Base-by-base conservation (phyloP, 2,888 invertebrate genomes). In the Boloria selene region DNA sequence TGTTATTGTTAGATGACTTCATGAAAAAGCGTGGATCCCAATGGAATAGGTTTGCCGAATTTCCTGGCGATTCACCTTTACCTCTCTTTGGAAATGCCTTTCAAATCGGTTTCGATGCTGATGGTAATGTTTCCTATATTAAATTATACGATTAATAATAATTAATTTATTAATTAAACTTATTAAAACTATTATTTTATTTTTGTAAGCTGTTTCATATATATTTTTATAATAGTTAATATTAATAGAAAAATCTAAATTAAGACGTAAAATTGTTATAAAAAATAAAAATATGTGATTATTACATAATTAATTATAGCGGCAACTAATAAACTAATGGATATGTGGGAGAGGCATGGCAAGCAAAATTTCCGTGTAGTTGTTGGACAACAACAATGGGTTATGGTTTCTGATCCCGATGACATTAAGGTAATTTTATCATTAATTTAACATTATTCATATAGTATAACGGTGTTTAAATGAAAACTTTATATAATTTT, bases 61-160 rank as follows among this genome's bases (percentile, higher is more conserved):
- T 80, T 77, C 80, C 81, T 13, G 78, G 79, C 69, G 81, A 79
- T 69, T 67, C 71, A 47, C 77, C 82, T 63, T 74, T 83, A 38
- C 80, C 80, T 0, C 50, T 87, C 68, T 78, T 87, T 70, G 87
- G 85, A 54, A 84, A 80, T 75, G 81, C 80, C 74, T 77, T 85
- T 67, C 81, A 82, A 76, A 77, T 82, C 65, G 79, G 80, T 74
- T 80, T 79, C 73, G 76, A 80, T 73, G 75, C 79, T 64, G 80
- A 81, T 65, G 80, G 83, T 84, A 76, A 75, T 77, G 10, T 4
- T n/a, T 44, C 44, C 75, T 55, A 50, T 31, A 6, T 49, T 17
- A 26, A 22, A 26, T 45, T 50, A 2, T 55, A 1, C 50, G 13
- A 45, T 49, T 49, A 61, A 16, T n/a, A 10, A 26, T 31, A 18